Evolutionary conservation across 2,113 vertebrate genomes (phyloP).

Genomic region (Centropristis striata): DNA sequence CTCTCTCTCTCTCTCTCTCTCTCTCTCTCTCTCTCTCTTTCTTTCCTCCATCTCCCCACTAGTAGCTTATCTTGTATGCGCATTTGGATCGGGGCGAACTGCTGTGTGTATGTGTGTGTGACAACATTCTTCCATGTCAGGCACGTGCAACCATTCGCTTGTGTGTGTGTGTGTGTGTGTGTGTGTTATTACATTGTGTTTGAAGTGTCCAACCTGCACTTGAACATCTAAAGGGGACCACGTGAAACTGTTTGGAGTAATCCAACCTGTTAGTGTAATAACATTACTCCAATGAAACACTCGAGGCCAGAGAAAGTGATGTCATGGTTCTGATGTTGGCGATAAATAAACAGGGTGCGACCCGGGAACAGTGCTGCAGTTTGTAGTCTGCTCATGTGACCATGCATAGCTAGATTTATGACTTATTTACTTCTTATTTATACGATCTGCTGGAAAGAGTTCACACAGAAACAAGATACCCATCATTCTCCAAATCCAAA

Average conservation of each 20-base stretch:
- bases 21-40: conserved; percentile 2
- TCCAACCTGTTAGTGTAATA: background rate
- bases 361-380: background rate
- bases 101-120: background rate
- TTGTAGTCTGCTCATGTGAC: background rate
- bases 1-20: conserved; percentile 23
- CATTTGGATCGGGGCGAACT: no score
- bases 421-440: background rate
- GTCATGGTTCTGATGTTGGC: background rate
- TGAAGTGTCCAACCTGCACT: background rate
- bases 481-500: background rate
- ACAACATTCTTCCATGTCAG: no score
- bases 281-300: background rate
- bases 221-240: background rate
- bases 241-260: no score
- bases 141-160: no score
- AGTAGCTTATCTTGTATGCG: no score
- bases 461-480: background rate
- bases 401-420: rapidly evolving
- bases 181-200: background rate
- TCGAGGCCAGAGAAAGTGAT: background rate
- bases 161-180: background rate
- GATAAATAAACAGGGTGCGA: background rate
- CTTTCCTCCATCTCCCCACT: background rate
- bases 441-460: background rate